These are phyloP conservation scores for Meteorus colon DNA, from an alignment of 2,888 invertebrate genomes.

Conservation along the genomic window DNA sequence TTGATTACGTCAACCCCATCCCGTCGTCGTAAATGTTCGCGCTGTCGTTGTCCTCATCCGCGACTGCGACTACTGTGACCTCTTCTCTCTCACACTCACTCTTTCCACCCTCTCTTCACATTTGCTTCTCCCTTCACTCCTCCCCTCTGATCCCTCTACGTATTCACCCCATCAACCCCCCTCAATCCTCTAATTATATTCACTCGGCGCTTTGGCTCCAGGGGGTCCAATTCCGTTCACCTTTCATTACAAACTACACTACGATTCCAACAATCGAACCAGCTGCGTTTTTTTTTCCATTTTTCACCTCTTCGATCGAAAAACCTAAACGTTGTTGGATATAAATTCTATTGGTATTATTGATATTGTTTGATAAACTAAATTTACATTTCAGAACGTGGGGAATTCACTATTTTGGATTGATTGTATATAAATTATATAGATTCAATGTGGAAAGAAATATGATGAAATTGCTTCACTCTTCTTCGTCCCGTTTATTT, in stretches of 20 bases:
- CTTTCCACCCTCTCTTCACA: conserved; percentile 38
- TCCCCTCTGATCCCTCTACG: conserved; percentile 43
- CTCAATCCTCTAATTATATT: conserved; percentile 73
- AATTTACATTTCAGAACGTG: too few species aligned
- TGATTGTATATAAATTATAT: too few species aligned
- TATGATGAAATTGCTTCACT: too few species aligned
- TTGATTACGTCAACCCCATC: conserved; percentile 71
- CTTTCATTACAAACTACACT: conserved; percentile 71
- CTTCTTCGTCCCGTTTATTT: too few species aligned
- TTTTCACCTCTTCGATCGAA: conserved; percentile 40
- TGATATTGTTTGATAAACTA: too few species aligned
- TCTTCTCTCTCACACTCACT: conserved; percentile 36
- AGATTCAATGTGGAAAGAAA: too few species aligned
- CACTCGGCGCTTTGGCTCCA: conserved; percentile 70
- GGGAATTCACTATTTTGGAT: too few species aligned
- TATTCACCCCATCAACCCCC: conserved; percentile 54
- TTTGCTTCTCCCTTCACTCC: conserved; percentile 1
- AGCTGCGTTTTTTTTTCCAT: conserved; percentile 58
- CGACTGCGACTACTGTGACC: conserved; percentile 40
- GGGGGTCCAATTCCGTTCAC: conserved; percentile 73
- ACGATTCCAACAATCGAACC: conserved; percentile 70
- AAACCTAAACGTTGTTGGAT: not conserved
- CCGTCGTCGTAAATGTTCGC: conserved; percentile 48
- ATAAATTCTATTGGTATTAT: not conserved
- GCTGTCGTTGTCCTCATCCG: conserved; percentile 38